Base-by-base conservation (phyloP, 1,140 invertebrate species). In the Drosophila novamexicana region DNA sequence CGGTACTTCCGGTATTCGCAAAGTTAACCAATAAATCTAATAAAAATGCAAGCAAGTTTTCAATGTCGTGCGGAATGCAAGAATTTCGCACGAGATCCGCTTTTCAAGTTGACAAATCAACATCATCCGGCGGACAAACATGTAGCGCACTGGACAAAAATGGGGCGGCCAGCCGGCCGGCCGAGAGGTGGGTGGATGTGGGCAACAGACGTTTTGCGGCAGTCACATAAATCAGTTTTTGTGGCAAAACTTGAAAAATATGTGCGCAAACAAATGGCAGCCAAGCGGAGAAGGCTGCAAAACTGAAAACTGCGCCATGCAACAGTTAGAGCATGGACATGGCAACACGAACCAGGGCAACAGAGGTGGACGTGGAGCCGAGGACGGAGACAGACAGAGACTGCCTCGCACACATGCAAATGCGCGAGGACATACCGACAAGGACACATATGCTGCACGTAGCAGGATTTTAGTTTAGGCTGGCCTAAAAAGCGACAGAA, bases 61-160 rank as follows among this genome's bases (percentile, higher is more conserved):
- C 75, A 82, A 79, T 81, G 79, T 71, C 29, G 47, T 63, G 63
- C 81, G 81, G 83, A 83, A 81, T 85, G 83, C 67, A 71, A 76
- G 83, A 80, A 80, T 80, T 82, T 83, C 58, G 65, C 75, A 77
- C 66, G 49, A 82, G 84, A 88, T 88, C 71, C 84, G 82, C 77
- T 82, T 88, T 86, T 86, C 79, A 88, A 86, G 82, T 88, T 88
- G 84, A 88, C 84, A 88, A 79, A 88, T 88, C 84, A 88, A 86
- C 84, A 82, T 82, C 81, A 85, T 85, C 81, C 81, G 81, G 81
- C 66, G 77, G 68, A 79, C 77, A 84, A 83, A 84, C 80, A 83
- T 62, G 57, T n/a, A 54, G 37, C 45, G 32, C 7, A 59, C 54
- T 59, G 63, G 37, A 32, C 54, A 42, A 47, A 32, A 57, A 29